Conservation (phyloP, 2,113 vertebrate species). For the Saimiri boliviensis region DNA sequence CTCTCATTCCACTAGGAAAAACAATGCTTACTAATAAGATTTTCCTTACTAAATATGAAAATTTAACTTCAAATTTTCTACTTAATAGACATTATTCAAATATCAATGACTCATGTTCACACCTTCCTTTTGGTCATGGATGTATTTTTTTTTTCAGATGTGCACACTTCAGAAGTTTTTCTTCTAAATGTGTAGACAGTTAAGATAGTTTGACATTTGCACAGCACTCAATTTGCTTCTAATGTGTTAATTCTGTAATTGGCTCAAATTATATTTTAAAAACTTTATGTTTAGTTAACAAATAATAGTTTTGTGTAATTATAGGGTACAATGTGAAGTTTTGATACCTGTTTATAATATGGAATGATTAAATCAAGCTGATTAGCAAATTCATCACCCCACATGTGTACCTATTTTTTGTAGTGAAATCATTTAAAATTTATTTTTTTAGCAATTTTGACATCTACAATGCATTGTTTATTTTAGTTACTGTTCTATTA, state of each 20-base stretch:
- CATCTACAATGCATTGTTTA: background rate
- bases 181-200: background rate
- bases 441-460: background rate
- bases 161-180: background rate
- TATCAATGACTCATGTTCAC: background rate
- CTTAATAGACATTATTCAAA: background rate
- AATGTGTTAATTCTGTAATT: background rate
- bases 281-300: background rate
- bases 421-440: background rate
- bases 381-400: background rate
- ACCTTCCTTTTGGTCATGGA: background rate
- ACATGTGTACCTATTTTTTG: background rate
- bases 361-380: background rate
- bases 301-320: background rate
- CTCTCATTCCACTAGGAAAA: background rate
- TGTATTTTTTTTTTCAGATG: background rate
- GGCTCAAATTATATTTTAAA: background rate
- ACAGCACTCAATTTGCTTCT: background rate
- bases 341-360: background rate
- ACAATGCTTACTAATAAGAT: background rate
- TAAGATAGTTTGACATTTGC: background rate
- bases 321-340: background rate
- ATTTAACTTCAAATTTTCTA: background rate
- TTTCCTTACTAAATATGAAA: background rate
- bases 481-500: background rate